These are phyloP conservation scores for Megalurothrips usitatus DNA, from an alignment of 2,888 invertebrate genomes.

Conservation along the genomic window DNA sequence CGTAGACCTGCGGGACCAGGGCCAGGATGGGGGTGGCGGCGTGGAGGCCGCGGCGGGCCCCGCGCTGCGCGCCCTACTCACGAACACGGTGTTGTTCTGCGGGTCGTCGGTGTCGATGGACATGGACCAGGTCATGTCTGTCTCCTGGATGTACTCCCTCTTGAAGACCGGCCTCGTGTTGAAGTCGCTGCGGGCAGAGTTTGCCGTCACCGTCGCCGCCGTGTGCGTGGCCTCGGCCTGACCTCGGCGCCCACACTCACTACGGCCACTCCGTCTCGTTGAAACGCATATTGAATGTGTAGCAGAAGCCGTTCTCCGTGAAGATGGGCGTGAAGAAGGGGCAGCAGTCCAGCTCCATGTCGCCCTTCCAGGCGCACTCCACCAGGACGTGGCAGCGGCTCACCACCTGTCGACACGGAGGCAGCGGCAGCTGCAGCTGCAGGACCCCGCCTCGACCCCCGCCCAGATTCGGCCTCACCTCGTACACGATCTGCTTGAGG, in stretches of 20 bases:
- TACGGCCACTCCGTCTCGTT: slow-evolving; percentile 55
- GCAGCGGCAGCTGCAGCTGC: not conserved
- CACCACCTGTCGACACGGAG: slow-evolving; percentile 49
- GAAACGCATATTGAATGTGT: slow-evolving; percentile 63
- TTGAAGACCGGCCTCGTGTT: slow-evolving; percentile 31
- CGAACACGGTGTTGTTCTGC: slow-evolving; percentile 36
- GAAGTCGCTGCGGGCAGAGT: slow-evolving; percentile 27
- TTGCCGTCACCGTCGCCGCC: not conserved
- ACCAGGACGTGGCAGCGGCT: slow-evolving; percentile 57
- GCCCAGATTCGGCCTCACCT: slow-evolving; percentile 39
- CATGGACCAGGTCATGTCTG: slow-evolving; percentile 62
- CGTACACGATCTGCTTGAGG: slow-evolving; percentile 40
- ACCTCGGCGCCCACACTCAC: slow-evolving; percentile 43
- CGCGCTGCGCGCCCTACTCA: slow-evolving; percentile 28
- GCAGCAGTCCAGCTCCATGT: slow-evolving; percentile 58
- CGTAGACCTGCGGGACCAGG: slow-evolving; percentile 52
- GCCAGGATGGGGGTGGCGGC: not conserved
- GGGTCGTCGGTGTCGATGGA: slow-evolving; percentile 50
- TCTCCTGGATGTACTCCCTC: slow-evolving; percentile 58
- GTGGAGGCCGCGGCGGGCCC: too few relatives aligned
- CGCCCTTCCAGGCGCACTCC: slow-evolving; percentile 65
- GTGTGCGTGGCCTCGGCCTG: not conserved
- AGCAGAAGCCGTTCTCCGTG: slow-evolving; percentile 71
- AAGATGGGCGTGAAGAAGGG: slow-evolving; percentile 62
- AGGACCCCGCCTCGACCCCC: not conserved